Evolutionary conservation across 1,140 invertebrate species (phyloP).

Genomic region (Mamestra configurata): DNA sequence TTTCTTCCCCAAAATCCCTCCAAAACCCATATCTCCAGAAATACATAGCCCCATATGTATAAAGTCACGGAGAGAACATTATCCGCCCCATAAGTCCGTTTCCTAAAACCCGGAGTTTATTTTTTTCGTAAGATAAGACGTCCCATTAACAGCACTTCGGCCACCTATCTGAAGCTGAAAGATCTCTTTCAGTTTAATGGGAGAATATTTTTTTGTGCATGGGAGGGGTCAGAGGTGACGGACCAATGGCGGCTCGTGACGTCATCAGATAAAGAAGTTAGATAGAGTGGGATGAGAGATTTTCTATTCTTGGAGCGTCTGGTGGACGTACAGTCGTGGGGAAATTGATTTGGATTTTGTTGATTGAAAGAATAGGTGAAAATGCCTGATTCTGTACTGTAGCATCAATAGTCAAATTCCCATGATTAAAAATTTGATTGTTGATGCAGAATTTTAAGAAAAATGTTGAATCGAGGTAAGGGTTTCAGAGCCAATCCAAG

Average conservation of each 20-base stretch:
- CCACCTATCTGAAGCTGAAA: constrained; percentile 76
- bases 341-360: constrained; percentile 38
- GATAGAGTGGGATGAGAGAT: constrained; percentile 73
- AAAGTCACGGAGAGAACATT: constrained; percentile 30
- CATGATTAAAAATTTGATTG: too few species aligned
- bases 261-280: constrained; percentile 44
- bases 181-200: constrained; percentile 82
- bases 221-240: constrained; percentile 82
- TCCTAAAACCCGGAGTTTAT: constrained; percentile 56
- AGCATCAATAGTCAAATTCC: too few species aligned
- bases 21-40: constrained; percentile 10
- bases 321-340: constrained; percentile 59
- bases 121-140: constrained; percentile 65
- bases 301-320: constrained; percentile 75
- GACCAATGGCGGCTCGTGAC: constrained; percentile 74
- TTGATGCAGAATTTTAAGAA: too few species aligned
- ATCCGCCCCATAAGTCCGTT: constrained; percentile 21
- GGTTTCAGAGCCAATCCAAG: too few species aligned
- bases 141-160: constrained; percentile 68
- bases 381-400: neutral
- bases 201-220: constrained; percentile 81
- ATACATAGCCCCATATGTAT: constrained; percentile 32
- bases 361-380: neutral
- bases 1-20: neutral
- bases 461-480: too few species aligned